Conservation (phyloP, 2,113 vertebrate genomes). For the Mellivora capensis region DNA sequence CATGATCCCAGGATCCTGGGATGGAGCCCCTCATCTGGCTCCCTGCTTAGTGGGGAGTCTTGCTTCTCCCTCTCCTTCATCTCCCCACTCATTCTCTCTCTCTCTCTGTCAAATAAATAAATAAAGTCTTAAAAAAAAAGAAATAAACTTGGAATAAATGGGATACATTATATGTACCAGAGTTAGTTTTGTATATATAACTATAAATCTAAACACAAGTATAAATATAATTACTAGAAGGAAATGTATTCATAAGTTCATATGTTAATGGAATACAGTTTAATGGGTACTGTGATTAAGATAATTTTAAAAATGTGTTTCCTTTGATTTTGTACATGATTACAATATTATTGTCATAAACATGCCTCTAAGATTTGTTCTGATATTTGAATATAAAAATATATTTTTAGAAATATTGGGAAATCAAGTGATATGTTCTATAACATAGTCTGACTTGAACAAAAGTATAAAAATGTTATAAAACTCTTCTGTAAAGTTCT, state of each 20-base stretch:
- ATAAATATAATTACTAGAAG: background rate
- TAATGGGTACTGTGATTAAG: background rate
- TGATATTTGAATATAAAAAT: background rate
- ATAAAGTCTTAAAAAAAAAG: background rate
- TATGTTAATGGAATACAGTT: background rate
- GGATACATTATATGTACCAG: background rate
- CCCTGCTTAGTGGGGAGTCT: background rate
- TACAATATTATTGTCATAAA: background rate
- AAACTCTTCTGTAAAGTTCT: background rate
- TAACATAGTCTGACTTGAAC: background rate
- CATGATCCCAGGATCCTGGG: background rate
- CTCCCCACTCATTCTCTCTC: background rate
- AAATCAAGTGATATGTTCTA: background rate
- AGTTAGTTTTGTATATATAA: background rate
- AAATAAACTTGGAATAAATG: background rate
- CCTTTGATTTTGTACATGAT: background rate
- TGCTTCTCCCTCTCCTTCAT: background rate
- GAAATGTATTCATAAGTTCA: background rate
- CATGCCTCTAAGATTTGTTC: background rate
- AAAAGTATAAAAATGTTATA: background rate
- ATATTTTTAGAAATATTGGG: background rate
- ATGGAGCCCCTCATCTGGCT: background rate
- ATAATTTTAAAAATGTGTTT: background rate
- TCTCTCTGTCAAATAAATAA: background rate
- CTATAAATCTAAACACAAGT: background rate